Base-by-base conservation (phyloP, 1,140 invertebrate genomes). In the Cepaea nemoralis region DNA sequence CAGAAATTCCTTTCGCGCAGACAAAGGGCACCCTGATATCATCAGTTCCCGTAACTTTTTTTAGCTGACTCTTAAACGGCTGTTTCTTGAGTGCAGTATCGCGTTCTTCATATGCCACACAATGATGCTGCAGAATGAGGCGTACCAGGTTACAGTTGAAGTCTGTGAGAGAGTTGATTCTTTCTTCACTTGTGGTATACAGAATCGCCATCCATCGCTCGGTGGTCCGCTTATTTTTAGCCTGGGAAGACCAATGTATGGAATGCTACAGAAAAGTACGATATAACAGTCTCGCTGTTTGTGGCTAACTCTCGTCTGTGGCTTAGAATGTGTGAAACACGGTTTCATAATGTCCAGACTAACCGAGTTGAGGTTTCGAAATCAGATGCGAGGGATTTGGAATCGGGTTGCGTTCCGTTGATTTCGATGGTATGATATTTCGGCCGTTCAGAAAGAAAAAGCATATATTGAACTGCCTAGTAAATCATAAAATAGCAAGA, bases 101-200 rank as follows among this genome's bases (percentile, higher is more conserved):
- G 35, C 75, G 31, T 35, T 77, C 75, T 63, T 77, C 75, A 39
- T 77, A 77, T 31, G 39, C 55, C 3, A 77, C 75, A 77, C 35
- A 63, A n/a, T 77, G 39, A 55, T 63, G 75, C 39, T 77, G 75
- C 10, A 77, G 39, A 5, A 77, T 63, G 0, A 66, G 39, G 40
- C 75, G 48, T 3, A 50, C 55, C 14, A 77, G 59, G 24, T 55
- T 27, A 24, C 75, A 77, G 2, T 40, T 35, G 39, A 77, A 63
- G 1, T 77, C 42, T 35, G 75, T 63, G 22, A 77, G 24, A 24
- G 31, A 1, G 42, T 63, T 33, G 2, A 19, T 1, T 27, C 2
- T 63, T 8, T 77, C 35, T 35, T 77, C 75, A 66, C 75, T 77
- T 55, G 75, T 63, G 19, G 75, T 77, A 31, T 77, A 77, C 33